Base-by-base conservation (phyloP, 2,113 vertebrate species). In the Piaya cayana region DNA sequence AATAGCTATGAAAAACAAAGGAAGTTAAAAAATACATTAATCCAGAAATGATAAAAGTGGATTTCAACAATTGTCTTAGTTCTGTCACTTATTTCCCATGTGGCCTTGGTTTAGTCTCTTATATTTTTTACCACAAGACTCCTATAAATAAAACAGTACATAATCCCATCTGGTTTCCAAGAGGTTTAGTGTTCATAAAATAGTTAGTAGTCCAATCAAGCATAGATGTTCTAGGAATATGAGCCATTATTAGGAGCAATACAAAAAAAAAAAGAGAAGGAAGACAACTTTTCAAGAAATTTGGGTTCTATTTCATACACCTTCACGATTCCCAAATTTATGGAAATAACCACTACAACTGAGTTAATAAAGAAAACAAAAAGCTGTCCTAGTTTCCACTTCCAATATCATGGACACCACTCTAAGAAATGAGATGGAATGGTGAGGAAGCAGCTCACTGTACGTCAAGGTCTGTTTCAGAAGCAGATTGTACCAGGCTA, bases 101-200 rank as follows among this genome's bases (percentile, higher is more conserved):
- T 2, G 10, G 42, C 79, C 76, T 69, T 82, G 8, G 47, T 79
- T 77, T 52, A 64, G 26, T 64, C 80, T 52, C 39, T 78, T 83
- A 9, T 49, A 72, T 86, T 93, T 93, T 93, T 88, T 90, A 75
- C 29, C 37, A 70, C 1, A 9, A 22, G 17, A 64, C 67, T 77
- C n/a, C 72, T 77, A 75, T 84, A 93, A 93, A 92, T 86, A 96
- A 92, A 90, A 34, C 30, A 92, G 64, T 71, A 50, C n/a, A 36
- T 37, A 86, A 86, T 85, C 71, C 75, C 42, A 56, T 56, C 65
- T 83, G 26, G 15, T 83, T 95, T 80, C 56, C 71, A 30, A 86
- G 50, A 71, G 15, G 9, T 77, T 97, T 94, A 81, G 9, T 3
- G 5, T 52, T 86, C 78, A 77, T 86, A 59, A 96, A 95, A 91